Evolutionary conservation across 2,113 vertebrate genomes (phyloP).

Genomic region (Anser cygnoides): DNA sequence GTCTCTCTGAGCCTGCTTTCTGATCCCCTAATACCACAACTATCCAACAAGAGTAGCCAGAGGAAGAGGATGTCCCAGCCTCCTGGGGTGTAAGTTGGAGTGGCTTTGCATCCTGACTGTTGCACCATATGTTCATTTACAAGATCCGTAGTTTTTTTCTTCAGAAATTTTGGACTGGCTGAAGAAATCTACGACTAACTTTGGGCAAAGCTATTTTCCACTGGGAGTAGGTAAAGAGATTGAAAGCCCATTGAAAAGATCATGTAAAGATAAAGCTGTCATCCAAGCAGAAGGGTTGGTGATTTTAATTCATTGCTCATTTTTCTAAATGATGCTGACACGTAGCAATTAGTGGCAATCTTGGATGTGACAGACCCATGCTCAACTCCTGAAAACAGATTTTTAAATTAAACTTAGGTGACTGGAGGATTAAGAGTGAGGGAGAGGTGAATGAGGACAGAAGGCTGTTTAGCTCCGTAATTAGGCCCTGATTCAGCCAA

Average conservation of each 20-base stretch:
- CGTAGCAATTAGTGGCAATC: conserved; percentile 41
- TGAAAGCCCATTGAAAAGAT: neutral
- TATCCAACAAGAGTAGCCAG: conserved; percentile 8
- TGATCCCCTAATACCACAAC: neutral
- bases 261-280: conserved; percentile 32
- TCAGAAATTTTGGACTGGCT: neutral
- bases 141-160: neutral
- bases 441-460: neutral
- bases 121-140: neutral
- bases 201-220: neutral
- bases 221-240: neutral
- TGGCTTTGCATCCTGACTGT: conserved; percentile 1
- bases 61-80: neutral
- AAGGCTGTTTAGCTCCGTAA: conserved; percentile 45
- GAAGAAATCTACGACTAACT: conserved; percentile 1
- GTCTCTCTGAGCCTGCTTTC: neutral
- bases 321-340: conserved; percentile 40
- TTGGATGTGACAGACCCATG: conserved; percentile 13
- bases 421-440: conserved; percentile 31
- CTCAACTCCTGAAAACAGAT: conserved; percentile 35
- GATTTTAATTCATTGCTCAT: conserved; percentile 26
- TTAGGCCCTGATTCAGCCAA: conserved; percentile 49
- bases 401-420: conserved; percentile 52
- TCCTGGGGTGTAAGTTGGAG: conserved; percentile 6
- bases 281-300: neutral